Evolutionary conservation across 2,888 invertebrate genomes (phyloP).

Genomic region (Exocentrus adspersus): DNA sequence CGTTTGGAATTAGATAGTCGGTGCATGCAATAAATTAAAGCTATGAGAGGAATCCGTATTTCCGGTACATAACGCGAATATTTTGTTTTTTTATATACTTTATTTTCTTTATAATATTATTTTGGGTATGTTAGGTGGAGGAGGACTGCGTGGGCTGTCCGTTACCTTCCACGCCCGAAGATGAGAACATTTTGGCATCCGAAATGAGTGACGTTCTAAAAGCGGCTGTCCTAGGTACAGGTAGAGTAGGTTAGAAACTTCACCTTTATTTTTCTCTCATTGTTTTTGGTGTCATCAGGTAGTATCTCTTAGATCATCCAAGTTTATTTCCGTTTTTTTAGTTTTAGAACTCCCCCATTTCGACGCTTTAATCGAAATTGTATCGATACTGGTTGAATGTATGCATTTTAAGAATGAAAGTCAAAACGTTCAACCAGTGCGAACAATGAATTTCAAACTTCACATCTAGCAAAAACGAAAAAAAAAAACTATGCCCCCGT

Average conservation of each 20-base stretch:
- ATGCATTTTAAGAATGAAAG: too few relatives aligned
- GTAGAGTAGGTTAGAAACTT: conserved; percentile 56
- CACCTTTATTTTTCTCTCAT: conserved; percentile 37
- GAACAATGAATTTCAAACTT: too few relatives aligned
- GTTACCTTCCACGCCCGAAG: conserved; percentile 86
- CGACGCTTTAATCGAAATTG: not conserved
- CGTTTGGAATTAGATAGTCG: too few relatives aligned
- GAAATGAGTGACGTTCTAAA: conserved; percentile 90
- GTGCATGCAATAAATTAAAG: too few relatives aligned
- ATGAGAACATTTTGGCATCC: conserved; percentile 83
- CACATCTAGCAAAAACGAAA: not conserved
- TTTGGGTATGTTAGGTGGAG: conserved; percentile 60
- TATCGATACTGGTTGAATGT: not conserved
- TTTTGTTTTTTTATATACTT: too few relatives aligned
- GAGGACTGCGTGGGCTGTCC: conserved; percentile 88
- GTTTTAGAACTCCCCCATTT: not conserved
- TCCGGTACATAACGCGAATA: too few relatives aligned
- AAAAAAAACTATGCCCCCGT: not conserved
- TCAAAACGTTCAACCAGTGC: too few relatives aligned
- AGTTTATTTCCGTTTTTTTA: conserved; percentile 29
- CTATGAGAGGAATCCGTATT: too few relatives aligned
- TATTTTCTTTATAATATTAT: too few relatives aligned
- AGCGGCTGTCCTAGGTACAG: conserved; percentile 77
- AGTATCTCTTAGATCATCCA: conserved; percentile 37
- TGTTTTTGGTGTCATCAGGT: conserved; percentile 26